Conservation (phyloP, 2,113 vertebrate species). For the Candoia aspera region DNA sequence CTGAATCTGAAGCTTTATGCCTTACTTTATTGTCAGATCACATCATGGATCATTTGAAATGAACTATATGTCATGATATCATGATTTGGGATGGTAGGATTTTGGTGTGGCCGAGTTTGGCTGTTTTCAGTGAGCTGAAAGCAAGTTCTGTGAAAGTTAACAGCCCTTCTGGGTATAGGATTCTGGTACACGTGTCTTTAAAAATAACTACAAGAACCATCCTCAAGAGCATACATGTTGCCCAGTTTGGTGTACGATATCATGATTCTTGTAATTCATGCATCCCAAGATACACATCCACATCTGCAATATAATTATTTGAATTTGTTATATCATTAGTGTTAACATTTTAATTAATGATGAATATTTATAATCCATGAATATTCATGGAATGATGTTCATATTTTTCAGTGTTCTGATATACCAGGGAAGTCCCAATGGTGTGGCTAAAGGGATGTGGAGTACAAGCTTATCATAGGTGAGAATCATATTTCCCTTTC, state of each 20-base stretch:
- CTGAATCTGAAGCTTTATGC: background rate
- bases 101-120: no score
- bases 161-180: background rate
- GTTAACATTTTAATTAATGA: conserved; percentile 33
- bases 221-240: conserved; percentile 15
- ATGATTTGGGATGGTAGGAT: background rate
- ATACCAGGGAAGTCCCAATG: background rate
- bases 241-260: conserved; percentile 4
- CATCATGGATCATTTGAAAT: background rate
- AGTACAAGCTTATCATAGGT: conserved; percentile 4
- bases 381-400: conserved; percentile 39
- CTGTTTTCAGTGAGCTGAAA: background rate
- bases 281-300: conserved; percentile 23
- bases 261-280: conserved; percentile 25
- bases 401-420: conserved; percentile 25
- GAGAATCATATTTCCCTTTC: conserved; percentile 19
- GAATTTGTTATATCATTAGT: conserved; percentile 39
- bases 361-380: conserved; percentile 37
- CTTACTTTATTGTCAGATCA: background rate
- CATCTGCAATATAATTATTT: conserved; percentile 35
- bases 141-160: background rate
- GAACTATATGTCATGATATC: background rate
- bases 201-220: conserved; percentile 3
- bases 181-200: background rate
- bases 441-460: background rate